These are phyloP conservation scores for Cyrtonyx montezumae DNA, from an alignment of 2,113 vertebrate species.

Conservation along the genomic window DNA sequence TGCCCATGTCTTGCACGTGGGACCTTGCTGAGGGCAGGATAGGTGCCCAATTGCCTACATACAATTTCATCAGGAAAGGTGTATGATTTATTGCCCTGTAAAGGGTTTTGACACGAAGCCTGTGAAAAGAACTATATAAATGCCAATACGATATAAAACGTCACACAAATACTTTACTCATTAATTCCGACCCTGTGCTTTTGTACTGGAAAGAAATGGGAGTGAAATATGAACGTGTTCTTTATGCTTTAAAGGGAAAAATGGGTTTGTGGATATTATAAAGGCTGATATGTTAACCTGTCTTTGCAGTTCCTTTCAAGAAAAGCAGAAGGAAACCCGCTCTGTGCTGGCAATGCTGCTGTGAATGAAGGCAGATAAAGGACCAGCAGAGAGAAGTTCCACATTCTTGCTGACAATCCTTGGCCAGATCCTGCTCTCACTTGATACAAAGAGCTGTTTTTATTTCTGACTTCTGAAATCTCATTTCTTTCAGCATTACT, in stretches of 20 bases:
- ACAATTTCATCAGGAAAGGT: conserved; percentile 62
- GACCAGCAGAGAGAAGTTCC: background rate
- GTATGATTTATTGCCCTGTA: conserved; percentile 57
- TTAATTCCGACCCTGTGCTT: conserved; percentile 54
- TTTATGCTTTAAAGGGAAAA: conserved; percentile 46
- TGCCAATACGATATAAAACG: conserved; percentile 65
- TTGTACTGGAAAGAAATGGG: conserved; percentile 25
- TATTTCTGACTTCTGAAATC: background rate
- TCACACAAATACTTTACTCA: conserved; percentile 66
- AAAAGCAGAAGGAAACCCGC: background rate
- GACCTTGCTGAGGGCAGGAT: conserved; percentile 55
- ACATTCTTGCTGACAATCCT: background rate
- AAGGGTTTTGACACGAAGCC: conserved; percentile 63
- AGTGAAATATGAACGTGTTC: conserved; percentile 55
- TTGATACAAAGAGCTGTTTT: background rate
- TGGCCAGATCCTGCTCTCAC: background rate
- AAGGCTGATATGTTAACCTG: conserved; percentile 38
- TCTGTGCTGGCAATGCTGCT: background rate
- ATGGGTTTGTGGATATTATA: conserved; percentile 41
- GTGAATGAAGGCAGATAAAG: background rate
- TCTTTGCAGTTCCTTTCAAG: conserved; percentile 1
- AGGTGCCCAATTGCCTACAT: conserved; percentile 54
- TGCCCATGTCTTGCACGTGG: background rate
- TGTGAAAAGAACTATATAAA: conserved; percentile 68
- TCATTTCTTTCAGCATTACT: background rate